Conservation (phyloP, 2,113 vertebrate genomes). For the Sceloporus undulatus region DNA sequence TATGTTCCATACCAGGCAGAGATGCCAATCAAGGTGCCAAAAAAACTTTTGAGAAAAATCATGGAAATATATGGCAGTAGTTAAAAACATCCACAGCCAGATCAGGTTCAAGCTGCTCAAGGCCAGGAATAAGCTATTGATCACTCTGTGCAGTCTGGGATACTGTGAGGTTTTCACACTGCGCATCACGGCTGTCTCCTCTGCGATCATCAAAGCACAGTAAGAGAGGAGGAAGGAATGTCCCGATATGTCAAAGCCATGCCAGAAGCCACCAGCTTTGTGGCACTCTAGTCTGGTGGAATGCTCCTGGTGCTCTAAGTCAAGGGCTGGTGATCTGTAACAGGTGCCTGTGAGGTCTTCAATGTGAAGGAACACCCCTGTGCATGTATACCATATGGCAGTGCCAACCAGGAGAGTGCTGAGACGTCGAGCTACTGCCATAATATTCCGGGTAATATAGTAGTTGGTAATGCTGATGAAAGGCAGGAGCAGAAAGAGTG, state of each 20-base stretch:
- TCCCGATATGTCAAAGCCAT: conserved; percentile 93
- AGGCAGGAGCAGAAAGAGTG: conserved; percentile 89
- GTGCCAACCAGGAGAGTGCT: conserved; percentile 86
- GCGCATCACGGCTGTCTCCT: conserved; percentile 87
- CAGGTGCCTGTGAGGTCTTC: conserved; percentile 89
- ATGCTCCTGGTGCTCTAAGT: conserved; percentile 52
- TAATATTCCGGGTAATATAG: conserved; percentile 65
- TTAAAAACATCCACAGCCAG: conserved; percentile 94
- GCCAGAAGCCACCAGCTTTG: conserved; percentile 82
- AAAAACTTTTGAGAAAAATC: conserved; percentile 84
- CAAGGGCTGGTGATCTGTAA: conserved; percentile 53
- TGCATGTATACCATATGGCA: conserved; percentile 87
- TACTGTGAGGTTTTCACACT: conserved; percentile 68
- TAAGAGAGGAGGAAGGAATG: conserved; percentile 94
- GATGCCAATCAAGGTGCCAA: conserved; percentile 86
- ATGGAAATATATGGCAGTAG: conserved; percentile 95
- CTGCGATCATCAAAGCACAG: conserved; percentile 89
- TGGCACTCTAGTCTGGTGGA: conserved; percentile 82
- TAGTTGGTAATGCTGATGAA: conserved; percentile 89
- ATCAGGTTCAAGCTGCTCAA: conserved; percentile 83
- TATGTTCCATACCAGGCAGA: conserved; percentile 90
- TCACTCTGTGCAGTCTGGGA: conserved; percentile 60
- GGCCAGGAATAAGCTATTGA: conserved; percentile 82
- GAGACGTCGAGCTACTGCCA: conserved; percentile 80
- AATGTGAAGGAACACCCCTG: conserved; percentile 82